Evolutionary conservation across 2,113 vertebrate genomes (phyloP).

Genomic region (Psittacara wagleri): DNA sequence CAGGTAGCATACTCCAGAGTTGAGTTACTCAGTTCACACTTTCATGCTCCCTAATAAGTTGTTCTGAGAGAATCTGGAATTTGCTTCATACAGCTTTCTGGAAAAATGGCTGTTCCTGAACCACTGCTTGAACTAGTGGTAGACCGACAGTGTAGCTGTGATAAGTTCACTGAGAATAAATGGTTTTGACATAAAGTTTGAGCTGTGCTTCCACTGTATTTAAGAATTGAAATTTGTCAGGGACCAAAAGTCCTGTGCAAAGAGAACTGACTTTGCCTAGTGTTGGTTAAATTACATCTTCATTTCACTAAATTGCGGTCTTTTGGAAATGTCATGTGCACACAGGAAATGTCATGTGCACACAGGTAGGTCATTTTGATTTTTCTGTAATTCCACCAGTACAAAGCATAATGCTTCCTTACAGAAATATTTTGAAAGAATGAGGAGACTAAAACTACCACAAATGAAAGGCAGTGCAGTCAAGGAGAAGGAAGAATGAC

Average conservation of each 20-base stretch:
- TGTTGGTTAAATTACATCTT: background rate
- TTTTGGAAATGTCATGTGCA: background rate
- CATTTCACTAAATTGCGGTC: background rate
- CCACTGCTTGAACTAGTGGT: background rate
- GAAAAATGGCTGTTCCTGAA: background rate
- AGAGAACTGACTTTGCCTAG: background rate
- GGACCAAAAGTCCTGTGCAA: background rate
- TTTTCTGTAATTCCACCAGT: background rate
- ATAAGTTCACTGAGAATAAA: background rate
- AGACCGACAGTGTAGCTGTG: background rate
- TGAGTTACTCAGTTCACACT: background rate
- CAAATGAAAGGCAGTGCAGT: background rate
- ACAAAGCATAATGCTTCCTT: background rate
- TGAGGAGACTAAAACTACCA: background rate
- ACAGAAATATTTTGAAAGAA: background rate
- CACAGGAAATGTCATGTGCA: background rate
- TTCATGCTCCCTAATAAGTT: background rate
- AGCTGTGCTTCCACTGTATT: background rate
- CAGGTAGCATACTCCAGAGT: background rate
- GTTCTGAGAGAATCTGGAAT: slow-evolving; percentile 1
- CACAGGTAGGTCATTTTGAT: background rate
- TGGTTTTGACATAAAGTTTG: background rate
- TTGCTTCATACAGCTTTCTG: background rate
- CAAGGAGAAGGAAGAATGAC: background rate
- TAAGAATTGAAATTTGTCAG: background rate